Conservation (phyloP, 2,113 vertebrate species). For the Myotis davidii region DNA sequence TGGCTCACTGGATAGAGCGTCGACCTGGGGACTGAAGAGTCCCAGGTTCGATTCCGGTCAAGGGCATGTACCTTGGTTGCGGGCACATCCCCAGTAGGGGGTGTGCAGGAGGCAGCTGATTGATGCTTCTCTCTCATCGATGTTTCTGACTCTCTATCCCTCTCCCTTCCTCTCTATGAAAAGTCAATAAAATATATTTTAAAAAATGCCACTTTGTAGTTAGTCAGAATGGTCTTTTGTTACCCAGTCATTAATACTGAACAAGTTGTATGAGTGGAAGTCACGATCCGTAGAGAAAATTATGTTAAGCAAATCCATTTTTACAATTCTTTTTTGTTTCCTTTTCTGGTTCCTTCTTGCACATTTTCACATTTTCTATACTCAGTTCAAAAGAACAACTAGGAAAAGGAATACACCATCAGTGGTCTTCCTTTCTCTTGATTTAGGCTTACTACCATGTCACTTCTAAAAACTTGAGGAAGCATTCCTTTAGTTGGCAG, state of each 20-base stretch:
- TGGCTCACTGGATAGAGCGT: too few relatives aligned
- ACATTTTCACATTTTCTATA: neutral
- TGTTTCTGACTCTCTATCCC: too few relatives aligned
- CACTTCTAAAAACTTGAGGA: neutral
- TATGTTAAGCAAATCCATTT: neutral
- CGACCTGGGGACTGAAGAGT: too few relatives aligned
- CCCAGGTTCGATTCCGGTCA: too few relatives aligned
- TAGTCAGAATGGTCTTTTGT: neutral
- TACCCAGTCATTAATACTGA: neutral
- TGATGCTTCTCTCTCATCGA: too few relatives aligned
- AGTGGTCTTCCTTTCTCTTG: neutral
- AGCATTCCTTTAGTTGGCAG: neutral
- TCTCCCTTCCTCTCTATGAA: too few relatives aligned
- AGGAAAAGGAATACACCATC: neutral
- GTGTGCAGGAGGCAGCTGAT: too few relatives aligned
- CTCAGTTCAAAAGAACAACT: neutral
- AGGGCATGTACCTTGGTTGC: too few relatives aligned
- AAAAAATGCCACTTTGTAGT: neutral
- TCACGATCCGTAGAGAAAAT: neutral
- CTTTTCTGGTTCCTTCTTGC: neutral
- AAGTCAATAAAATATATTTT: too few relatives aligned
- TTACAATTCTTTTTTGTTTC: neutral
- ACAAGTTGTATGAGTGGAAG: neutral
- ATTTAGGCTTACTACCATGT: neutral
- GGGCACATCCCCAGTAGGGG: too few relatives aligned